These are phyloP conservation scores for Formicarius rufipectus DNA, from an alignment of 2,113 vertebrate species.

Conservation along the genomic window DNA sequence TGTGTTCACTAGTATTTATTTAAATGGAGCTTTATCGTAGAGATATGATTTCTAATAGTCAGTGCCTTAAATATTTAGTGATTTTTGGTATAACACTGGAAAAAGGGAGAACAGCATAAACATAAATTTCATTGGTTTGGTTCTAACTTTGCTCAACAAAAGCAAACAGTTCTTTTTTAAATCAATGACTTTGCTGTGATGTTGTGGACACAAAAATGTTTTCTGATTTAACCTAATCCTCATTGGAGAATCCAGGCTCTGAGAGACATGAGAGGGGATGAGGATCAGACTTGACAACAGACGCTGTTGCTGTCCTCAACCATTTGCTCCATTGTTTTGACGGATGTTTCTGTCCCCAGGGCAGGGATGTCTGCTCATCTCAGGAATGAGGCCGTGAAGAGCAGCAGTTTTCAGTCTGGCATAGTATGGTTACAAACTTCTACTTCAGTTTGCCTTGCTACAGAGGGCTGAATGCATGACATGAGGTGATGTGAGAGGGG, in stretches of 20 bases:
- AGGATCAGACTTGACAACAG: neutral
- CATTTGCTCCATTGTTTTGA: neutral
- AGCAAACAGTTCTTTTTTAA: neutral
- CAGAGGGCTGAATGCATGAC: neutral
- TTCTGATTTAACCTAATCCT: neutral
- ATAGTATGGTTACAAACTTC: neutral
- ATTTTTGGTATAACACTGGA: neutral
- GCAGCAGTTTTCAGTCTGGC: neutral
- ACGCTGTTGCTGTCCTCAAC: constrained; percentile 1
- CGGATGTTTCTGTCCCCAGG: neutral
- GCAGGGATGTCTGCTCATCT: neutral
- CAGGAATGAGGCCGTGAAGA: neutral
- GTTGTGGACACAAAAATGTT: neutral
- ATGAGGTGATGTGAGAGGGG: rapidly evolving
- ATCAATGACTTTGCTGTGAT: neutral
- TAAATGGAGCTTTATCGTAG: neutral
- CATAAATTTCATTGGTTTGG: neutral
- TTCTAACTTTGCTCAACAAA: neutral
- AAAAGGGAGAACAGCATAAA: neutral
- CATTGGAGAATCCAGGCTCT: neutral
- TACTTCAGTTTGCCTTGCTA: neutral
- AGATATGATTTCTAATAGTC: neutral
- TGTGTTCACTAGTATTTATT: neutral
- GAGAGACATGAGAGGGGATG: neutral
- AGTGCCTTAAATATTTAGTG: neutral